Base-by-base conservation (phyloP, 2,888 invertebrate species). In the Dicyrtoma fusca region DNA sequence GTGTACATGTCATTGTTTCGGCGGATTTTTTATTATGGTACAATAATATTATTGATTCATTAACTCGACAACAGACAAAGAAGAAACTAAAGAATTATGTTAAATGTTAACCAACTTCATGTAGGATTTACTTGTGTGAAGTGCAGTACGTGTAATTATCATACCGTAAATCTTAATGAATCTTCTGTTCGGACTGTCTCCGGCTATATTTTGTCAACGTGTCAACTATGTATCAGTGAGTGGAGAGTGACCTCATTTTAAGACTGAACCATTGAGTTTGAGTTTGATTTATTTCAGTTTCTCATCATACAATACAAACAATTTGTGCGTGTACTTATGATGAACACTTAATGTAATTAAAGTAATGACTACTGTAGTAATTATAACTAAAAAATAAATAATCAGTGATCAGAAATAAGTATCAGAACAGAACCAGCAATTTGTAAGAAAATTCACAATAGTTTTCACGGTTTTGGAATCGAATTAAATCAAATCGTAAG, bases 231-330 rank as follows among this genome's bases (percentile, higher is more conserved):
- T n/a, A n/a, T 64, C 25, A 47, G 45, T 62, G 62, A 62, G 62
- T 62, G 62, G 64, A 21, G 45, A 64, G 47, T 64, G 64, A 64
- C 47, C 47, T 64, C 64, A 64, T 64, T 53, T 64, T 64, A 64
- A 64, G 64, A 64, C 64, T 64, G 64, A 64, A 47, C 49, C 49
- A 49, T 19, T n/a, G 49, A 49, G 49, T 49, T n/a, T 49, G 19
- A n/a, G 49, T 49, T 19, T 49, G 49, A 4, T 17, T 49, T 49
- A 34, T 34, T 19, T 49, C 49, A 19, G 19, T 49, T 49, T 19
- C 19, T 17, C 49, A 45, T 45, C 14, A 10, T 49, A 49, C 49
- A n/a, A 10, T 49, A 49, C 49, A 49, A 10, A 49, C 49, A 49
- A 17, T 17, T 17, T 53, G 1, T 53, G 11, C 19, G 17, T 53